A percentile compares a stretch with the other conserved stretches of the same genome.
Evolutionary conservation across 2,888 invertebrate genomes (phyloP).

Genomic region (Dorcus parallelipipedus): DNA sequence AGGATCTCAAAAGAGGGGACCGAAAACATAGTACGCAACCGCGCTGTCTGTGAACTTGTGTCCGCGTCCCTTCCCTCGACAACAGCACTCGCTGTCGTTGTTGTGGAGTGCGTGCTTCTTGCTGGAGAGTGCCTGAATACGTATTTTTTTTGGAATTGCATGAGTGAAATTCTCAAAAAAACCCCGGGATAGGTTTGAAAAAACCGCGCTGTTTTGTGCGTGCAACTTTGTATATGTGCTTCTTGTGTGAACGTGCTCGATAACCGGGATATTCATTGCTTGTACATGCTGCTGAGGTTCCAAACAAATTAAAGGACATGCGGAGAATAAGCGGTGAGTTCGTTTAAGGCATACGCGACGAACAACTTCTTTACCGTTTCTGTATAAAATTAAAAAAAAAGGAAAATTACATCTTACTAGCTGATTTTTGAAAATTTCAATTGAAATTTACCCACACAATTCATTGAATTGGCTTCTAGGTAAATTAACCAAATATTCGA

Average conservation of each 20-base stretch:
- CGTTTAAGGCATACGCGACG: too few species aligned
- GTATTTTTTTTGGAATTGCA: neutral
- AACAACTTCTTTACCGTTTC: too few species aligned
- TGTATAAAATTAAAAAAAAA: too few species aligned
- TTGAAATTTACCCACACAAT: too few species aligned
- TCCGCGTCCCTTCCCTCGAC: conserved; percentile 22
- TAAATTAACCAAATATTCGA: too few species aligned
- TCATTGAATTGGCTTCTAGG: too few species aligned
- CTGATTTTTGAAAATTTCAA: too few species aligned
- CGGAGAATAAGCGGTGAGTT: conserved; percentile 30
- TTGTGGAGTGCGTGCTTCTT: conserved; percentile 7
- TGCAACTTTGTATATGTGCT: neutral
- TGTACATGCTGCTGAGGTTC: too few species aligned
- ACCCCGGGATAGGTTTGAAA: neutral
- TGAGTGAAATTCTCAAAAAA: neutral
- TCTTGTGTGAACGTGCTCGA: neutral
- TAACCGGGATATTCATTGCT: neutral
- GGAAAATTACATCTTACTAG: too few species aligned
- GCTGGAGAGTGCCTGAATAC: neutral
- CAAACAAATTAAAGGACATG: conserved; percentile 12
- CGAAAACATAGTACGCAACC: conserved; percentile 28
- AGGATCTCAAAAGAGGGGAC: conserved; percentile 21
- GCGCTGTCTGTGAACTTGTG: conserved; percentile 31
- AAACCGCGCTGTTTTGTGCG: neutral
- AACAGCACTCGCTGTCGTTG: conserved; percentile 22